A percentile compares a stretch with the other conserved stretches of the same genome.
Conservation (phyloP, 2,113 vertebrate species). For the Gobiocypris rarus region DNA sequence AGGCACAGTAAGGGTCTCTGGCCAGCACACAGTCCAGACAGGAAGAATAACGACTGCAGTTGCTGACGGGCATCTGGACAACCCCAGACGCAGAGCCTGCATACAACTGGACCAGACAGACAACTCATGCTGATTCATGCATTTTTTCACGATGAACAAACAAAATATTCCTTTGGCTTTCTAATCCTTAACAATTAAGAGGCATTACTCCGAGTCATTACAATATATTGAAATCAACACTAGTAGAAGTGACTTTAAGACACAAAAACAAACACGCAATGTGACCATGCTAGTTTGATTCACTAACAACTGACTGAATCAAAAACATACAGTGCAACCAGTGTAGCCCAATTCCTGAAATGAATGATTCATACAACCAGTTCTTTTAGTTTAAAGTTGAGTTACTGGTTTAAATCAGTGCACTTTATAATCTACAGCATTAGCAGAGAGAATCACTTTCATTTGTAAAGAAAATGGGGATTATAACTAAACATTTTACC, state of each 20-base stretch:
- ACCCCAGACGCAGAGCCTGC: constrained; percentile 70
- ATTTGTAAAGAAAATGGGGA: background rate
- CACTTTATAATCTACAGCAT: background rate
- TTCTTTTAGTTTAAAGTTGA: background rate
- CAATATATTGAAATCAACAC: background rate
- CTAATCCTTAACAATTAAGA: background rate
- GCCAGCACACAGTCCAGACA: constrained; percentile 80
- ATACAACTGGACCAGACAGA: constrained; percentile 72
- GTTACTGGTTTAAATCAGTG: background rate
- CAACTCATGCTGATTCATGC: constrained; percentile 1
- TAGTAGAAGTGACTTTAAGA: background rate
- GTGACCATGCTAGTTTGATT: background rate
- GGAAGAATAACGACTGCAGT: constrained; percentile 67
- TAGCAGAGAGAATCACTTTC: background rate
- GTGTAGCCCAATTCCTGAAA: background rate
- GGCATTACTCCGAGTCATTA: background rate
- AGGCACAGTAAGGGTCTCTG: constrained; percentile 78
- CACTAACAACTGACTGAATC: background rate
- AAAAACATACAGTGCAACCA: background rate
- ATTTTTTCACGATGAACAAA: background rate
- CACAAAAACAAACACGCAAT: background rate
- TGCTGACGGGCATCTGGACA: constrained; percentile 74
- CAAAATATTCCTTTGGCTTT: background rate
- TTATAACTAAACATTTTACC: background rate
- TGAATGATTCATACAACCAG: background rate